These are phyloP conservation scores for Sinocyclocheilus maitianheensis DNA, from an alignment of 2,113 vertebrate genomes.

Conservation along the genomic window DNA sequence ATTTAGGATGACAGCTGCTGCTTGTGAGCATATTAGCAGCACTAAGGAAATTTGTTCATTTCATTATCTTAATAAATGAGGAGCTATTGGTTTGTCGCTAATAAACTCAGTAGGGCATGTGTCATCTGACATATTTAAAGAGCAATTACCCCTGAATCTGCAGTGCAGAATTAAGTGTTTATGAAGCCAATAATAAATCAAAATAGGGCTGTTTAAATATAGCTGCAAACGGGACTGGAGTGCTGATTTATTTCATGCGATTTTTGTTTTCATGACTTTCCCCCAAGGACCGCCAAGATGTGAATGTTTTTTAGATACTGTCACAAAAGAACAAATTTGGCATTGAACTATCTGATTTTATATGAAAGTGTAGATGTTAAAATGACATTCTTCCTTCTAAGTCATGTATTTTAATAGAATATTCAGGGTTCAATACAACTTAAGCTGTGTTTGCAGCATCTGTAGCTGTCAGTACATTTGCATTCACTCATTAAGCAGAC, in stretches of 20 bases:
- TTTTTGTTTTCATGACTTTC: conserved; percentile 13
- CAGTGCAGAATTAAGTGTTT: not conserved
- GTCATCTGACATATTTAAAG: conserved; percentile 28
- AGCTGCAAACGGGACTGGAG: not conserved
- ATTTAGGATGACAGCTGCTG: conserved; percentile 29
- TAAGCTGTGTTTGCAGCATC: not conserved
- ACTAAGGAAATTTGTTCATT: conserved; percentile 36
- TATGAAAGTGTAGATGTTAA: not conserved
- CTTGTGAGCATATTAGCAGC: conserved; percentile 29
- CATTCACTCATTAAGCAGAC: not conserved
- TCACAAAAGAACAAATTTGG: not conserved
- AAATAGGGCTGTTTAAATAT: not conserved
- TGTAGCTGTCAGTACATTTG: not conserved
- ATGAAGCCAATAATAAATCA: not conserved
- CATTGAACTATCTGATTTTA: not conserved
- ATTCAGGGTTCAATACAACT: not conserved
- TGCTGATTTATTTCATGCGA: not conserved
- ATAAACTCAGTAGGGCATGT: conserved; percentile 45
- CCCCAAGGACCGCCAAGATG: not conserved
- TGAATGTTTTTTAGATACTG: not conserved
- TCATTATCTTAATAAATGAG: conserved; percentile 39
- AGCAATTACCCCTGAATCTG: conserved; percentile 40
- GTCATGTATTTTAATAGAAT: not conserved
- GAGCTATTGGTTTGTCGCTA: conserved; percentile 46
- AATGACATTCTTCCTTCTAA: not conserved